Base-by-base conservation (phyloP, 2,888 invertebrate species). In the Leptinotarsa tumamoca region DNA sequence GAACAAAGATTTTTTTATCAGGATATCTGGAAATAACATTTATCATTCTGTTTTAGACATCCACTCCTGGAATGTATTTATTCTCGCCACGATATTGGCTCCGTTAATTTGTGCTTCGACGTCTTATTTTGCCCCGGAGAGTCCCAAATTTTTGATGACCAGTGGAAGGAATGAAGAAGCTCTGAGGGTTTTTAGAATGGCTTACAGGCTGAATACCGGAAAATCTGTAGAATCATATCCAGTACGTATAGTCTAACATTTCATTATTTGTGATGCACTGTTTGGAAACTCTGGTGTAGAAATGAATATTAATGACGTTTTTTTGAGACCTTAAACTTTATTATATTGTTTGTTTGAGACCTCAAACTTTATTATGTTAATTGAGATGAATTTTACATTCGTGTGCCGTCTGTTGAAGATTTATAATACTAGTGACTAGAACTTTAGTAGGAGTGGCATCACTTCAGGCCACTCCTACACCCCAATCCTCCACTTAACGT, bases 111-210 rank as follows among this genome's bases (percentile, higher is more conserved):
- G 94, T 13, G 93, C 93, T 0, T 78, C 92, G 49, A 89, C 90
- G 0, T 88, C 92, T 71, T 87, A 91, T 76, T 90, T 91, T 77
- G 89, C 93, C 74, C 94, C 95, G 0, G 95, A 95, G 87, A 95
- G 94, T 85, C 95, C 95, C 13, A 94, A 94, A 87, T 95, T 94
- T 87, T 89, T 95, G 4, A 92, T 95, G 91, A 91, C 93, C 1
- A 90, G 92, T 67, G 93, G 94, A 1, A 89, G 91, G 67, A 92
- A 92, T 77, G 90, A 91, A 14, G 92, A 94, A 82, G 94, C 94
- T 0, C 84, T 95, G 81, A 83, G 87, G 4, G 90, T 94, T 4
- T 92, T 95, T 79, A 89, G 89, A 78, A 90, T 84, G 78, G 93
- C 95, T 43, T 95, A 93, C 85, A 85, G 89, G 0, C 84, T 91